Conservation (phyloP, 2,113 vertebrate species). For the Corydoras maculifer region DNA sequence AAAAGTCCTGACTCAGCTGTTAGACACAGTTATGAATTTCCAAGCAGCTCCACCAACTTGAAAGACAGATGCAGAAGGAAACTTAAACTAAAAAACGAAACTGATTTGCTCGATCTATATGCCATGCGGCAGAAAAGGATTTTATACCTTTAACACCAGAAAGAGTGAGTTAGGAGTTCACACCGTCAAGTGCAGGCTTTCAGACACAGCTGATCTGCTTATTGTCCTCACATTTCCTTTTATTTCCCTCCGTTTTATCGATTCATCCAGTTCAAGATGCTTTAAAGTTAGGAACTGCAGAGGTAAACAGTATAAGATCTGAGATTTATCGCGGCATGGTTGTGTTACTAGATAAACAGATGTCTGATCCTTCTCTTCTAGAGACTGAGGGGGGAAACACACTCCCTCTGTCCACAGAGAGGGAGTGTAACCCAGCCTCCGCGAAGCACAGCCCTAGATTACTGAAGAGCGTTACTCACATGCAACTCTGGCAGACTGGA, state of each 20-base stretch:
- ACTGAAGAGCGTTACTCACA: conserved; percentile 50
- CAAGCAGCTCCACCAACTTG: conserved; percentile 27
- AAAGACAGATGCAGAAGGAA: too few relatives aligned
- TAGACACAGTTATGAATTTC: conserved; percentile 46
- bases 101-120: too few relatives aligned
- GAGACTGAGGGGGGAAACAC: conserved; percentile 53
- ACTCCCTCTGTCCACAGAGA: conserved; percentile 51
- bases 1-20: conserved; percentile 52
- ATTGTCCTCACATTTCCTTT: not conserved
- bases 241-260: not conserved
- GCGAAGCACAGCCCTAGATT: conserved; percentile 38
- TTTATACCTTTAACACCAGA: too few relatives aligned
- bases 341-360: conserved; percentile 65
- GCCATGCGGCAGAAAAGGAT: too few relatives aligned
- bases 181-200: too few relatives aligned
- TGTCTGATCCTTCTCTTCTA: conserved; percentile 52
- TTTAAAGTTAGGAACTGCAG: conserved; percentile 7
- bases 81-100: too few relatives aligned
- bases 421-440: conserved; percentile 47
- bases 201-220: too few relatives aligned
- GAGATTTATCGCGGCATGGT: conserved; percentile 40
- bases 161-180: too few relatives aligned
- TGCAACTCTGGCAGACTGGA: not conserved
- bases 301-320: conserved; percentile 37
- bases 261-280: not conserved